Percentiles rank a stretch among this genome's conserved stretches.
phyloP scores from a whole-genome alignment of 1,140 invertebrate genomes.

The Apis laboriosa region DNA sequence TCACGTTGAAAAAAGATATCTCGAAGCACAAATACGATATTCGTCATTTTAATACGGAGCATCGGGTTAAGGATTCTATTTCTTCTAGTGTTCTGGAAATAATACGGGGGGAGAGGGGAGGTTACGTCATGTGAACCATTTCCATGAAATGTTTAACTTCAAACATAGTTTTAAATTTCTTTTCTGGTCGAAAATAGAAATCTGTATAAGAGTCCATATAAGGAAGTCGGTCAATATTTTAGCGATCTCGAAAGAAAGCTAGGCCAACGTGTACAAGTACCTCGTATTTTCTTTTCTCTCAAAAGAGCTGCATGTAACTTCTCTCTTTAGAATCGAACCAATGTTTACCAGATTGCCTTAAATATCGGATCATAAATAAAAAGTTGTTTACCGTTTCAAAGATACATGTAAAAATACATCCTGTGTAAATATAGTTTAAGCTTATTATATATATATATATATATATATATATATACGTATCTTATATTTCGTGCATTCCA shows the following conservation, averaged over 20 bases:
- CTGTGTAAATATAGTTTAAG: no score
- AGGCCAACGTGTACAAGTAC: not conserved
- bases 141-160: slow-evolving; percentile 8
- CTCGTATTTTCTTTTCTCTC: slow-evolving; percentile 37
- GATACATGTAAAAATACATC: no score
- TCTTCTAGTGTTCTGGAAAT: not conserved
- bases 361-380: no score
- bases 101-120: not conserved
- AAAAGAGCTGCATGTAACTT: not conserved
- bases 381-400: no score
- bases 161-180: slow-evolving; percentile 26
- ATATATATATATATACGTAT: no score
- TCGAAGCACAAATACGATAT: not conserved
- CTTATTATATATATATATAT: no score
- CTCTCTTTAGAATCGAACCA: not conserved
- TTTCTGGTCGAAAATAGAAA: slow-evolving; percentile 20
- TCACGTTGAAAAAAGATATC: not conserved
- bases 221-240: slow-evolving; percentile 32
- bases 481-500: no score
- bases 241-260: slow-evolving; percentile 32
- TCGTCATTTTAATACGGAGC: not conserved
- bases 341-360: not conserved
- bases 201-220: not conserved
- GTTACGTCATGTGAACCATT: not conserved
- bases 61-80: not conserved